Base-by-base conservation (phyloP, 2,888 invertebrate genomes). In the Minunthozetes semirufus region DNA sequence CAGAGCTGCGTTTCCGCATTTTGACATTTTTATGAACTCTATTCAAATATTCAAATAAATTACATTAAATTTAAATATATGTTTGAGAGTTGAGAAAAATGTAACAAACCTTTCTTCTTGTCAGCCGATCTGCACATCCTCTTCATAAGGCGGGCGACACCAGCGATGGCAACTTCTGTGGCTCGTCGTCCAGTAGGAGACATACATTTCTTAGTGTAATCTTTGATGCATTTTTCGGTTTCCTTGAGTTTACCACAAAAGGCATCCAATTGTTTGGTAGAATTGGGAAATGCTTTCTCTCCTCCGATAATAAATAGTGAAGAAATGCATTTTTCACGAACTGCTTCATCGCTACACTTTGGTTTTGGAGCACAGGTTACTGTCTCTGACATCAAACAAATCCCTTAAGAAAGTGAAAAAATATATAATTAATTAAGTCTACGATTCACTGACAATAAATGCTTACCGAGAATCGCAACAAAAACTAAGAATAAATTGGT, bases 161-260 rank as follows among this genome's bases (percentile, higher is more conserved):
- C 46, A 22, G 48, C 48, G 27, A 71, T 29, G 29, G 29, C 17
- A 13, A 71, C 25, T 46, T 46, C 25, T 9, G 50, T 50, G 8
- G 71, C 50, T 48, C 29, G 22, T 71, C 29, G 46, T 1, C 27
- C 29, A 3, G 25, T 27, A 13, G 48, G 48, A 27, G 22, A 19
- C 71, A 71, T 50, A 46, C 71, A 71, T 27, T 19, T 71, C 25
- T 42, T 50, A 4, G 50, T 25, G 29, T 46, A 71, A 15, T 71
- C 50, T 22, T 50, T 48, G 9, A 48, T 27, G 22, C 71, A 71
- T 71, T 48, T 46, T 5, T 48, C 71, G 22, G 22, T 50, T 3
- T 50, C 48, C 13, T 48, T 46, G 11, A 71, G 17, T 11, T 71
- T 48, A 1, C 48, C 71, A 25, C 71, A 71, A 22, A 50, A 46